phyloP scores from a whole-genome alignment of 2,888 invertebrate species.

The Tachina fera region DNA sequence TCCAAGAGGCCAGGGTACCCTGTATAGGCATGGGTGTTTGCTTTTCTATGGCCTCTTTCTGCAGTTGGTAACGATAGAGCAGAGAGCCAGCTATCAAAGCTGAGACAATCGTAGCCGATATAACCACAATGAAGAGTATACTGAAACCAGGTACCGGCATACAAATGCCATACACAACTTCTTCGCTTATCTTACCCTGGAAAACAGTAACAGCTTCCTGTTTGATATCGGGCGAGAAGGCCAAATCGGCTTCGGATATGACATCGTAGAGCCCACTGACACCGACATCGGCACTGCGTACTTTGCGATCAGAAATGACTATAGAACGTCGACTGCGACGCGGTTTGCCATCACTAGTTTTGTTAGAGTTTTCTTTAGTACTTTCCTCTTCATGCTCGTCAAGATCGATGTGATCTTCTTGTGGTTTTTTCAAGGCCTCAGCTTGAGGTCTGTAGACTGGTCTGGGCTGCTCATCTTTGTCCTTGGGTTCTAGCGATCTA shows the following conservation, averaged over 20 bases:
- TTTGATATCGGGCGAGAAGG: slow-evolving; percentile 92
- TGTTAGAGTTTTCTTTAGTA: slow-evolving; percentile 52
- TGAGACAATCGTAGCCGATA: slow-evolving; percentile 93
- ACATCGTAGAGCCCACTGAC: slow-evolving; percentile 95
- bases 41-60: slow-evolving; percentile 86
- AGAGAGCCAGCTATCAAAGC: slow-evolving; percentile 93
- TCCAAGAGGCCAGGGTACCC: slow-evolving; percentile 89
- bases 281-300: slow-evolving; percentile 93
- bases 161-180: slow-evolving; percentile 95
- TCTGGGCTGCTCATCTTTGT: slow-evolving; percentile 77
- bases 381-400: slow-evolving; percentile 70
- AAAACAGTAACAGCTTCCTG: slow-evolving; percentile 93
- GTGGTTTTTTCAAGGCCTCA: slow-evolving; percentile 74
- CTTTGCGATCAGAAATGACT: slow-evolving; percentile 88
- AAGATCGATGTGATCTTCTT: slow-evolving; percentile 78
- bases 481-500: slow-evolving; percentile 82
- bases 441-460: slow-evolving; percentile 80
- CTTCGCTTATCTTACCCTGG: slow-evolving; percentile 93
- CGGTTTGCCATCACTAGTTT: slow-evolving; percentile 54
- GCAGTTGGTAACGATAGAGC: slow-evolving; percentile 90
- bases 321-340: slow-evolving; percentile 86
- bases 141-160: slow-evolving; percentile 95
- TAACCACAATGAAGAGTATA: slow-evolving; percentile 93
- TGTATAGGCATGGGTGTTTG: slow-evolving; percentile 85
- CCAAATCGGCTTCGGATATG: slow-evolving; percentile 95